phyloP scores from a whole-genome alignment of 2,113 vertebrate genomes.

The Brienomyrus brachyistius region DNA sequence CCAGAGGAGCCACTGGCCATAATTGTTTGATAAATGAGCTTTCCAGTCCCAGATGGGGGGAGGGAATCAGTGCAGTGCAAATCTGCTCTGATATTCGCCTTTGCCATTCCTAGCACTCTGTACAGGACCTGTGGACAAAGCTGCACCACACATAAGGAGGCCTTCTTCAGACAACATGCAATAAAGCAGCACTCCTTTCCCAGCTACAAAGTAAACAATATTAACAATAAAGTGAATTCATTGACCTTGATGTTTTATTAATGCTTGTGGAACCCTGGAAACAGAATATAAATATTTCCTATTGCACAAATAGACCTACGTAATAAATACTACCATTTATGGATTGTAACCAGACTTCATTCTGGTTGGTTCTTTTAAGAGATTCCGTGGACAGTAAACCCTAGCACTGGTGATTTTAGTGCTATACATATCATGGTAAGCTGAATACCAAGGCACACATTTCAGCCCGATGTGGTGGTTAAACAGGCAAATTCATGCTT shows the following conservation, averaged over 20 bases:
- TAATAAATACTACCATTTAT: neutral
- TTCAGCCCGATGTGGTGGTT: neutral
- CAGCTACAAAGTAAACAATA: neutral
- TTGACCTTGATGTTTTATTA: neutral
- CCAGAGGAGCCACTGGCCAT: conserved; percentile 57
- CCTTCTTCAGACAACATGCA: neutral
- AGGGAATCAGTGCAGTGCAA: neutral
- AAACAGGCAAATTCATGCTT: neutral
- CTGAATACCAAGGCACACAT: neutral
- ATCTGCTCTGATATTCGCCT: neutral
- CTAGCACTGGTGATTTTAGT: neutral
- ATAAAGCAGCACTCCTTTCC: neutral
- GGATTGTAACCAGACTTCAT: neutral
- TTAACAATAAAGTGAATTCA: neutral
- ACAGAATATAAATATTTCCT: neutral
- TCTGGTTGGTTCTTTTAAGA: neutral
- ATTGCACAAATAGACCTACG: neutral
- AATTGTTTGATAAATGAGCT: conserved; percentile 70
- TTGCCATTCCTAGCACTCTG: neutral
- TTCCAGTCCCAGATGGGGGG: conserved; percentile 39
- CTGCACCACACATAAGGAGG: neutral
- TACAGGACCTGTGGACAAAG: neutral
- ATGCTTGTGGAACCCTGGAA: neutral
- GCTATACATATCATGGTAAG: neutral
- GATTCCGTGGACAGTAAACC: neutral